Evolutionary conservation across 2,888 invertebrate species (phyloP), one percentile per base, ranked within the genome.

Genomic region (Drosophila affinis): DNA sequence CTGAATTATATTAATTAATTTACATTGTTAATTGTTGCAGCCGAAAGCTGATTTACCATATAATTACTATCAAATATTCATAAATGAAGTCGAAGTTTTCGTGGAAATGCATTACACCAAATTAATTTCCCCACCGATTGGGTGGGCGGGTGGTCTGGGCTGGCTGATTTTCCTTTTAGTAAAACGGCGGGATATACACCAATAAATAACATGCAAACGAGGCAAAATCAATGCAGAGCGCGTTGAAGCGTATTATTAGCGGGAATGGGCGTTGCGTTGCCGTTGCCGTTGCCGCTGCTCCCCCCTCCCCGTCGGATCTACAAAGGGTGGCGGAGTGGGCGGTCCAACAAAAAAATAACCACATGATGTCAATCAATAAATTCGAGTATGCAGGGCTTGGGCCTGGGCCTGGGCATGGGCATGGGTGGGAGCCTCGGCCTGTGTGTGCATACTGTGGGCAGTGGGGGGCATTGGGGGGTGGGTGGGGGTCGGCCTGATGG

Each of bases 171-270:
- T 21, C 48, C 45, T 68, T 60, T 55, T 69, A 53, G 56, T 55
- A 46, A 58, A 63, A 60, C 54, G 48, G 55, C 56, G 70, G 62
- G 78, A 47, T 76, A 81, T 62, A 87, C 79, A 81, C 84, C 75
- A 84, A 84, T 77, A 81, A 87, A 87, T 77, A 82, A 69, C 68
- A 62, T 57, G 82, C 69, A 73, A 82, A 79, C 75, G 73, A 75
- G 65, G 73, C 80, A 74, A 76, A 83, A 87, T 83, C 88, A 86
- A 85, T 83, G 83, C 82, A 65, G 76, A 84, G 68, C 76, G 74
- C 75, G 83, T 78, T 68, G 78, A 80, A 78, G 87, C 86, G 78
- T 78, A 48, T 88, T 81, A 78, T 82, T 82, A 75, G 78, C 75
- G 73, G 55, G 51, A n/a, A 39, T 21, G 70, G 60, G 62, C 64